Evolutionary conservation across 2,113 vertebrate species (phyloP).

Genomic region (Clarias batrachus): DNA sequence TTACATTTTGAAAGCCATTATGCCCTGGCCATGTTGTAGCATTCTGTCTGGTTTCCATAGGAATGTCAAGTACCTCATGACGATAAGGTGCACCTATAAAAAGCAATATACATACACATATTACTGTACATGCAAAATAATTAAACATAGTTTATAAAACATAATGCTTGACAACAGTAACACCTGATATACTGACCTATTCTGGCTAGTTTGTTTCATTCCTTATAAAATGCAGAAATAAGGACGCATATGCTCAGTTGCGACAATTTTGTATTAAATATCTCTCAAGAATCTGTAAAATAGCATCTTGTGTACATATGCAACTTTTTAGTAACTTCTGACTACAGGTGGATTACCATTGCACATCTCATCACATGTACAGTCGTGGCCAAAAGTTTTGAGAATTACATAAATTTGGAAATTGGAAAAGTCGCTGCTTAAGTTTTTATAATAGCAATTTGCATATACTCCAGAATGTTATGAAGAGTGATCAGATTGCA

Average conservation of each 20-base stretch:
- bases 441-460: too few relatives aligned
- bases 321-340: neutral
- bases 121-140: neutral
- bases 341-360: neutral
- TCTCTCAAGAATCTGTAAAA: neutral
- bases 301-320: neutral
- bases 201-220: neutral
- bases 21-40: conserved; percentile 69
- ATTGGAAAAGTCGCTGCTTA: too few relatives aligned
- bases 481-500: too few relatives aligned
- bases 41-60: conserved; percentile 63
- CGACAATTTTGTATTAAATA: neutral
- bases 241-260: neutral
- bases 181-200: neutral
- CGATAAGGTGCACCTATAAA: conserved; percentile 73
- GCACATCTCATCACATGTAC: neutral
- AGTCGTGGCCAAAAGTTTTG: too few relatives aligned
- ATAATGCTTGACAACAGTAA: neutral
- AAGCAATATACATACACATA: neutral
- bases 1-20: conserved; percentile 69
- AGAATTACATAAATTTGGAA: too few relatives aligned
- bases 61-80: conserved; percentile 68
- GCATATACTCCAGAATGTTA: too few relatives aligned
- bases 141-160: neutral
- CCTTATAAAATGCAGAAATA: neutral